Evolutionary conservation across 2,113 vertebrate genomes (phyloP).

Genomic region (Myrmophylax atrothorax): DNA sequence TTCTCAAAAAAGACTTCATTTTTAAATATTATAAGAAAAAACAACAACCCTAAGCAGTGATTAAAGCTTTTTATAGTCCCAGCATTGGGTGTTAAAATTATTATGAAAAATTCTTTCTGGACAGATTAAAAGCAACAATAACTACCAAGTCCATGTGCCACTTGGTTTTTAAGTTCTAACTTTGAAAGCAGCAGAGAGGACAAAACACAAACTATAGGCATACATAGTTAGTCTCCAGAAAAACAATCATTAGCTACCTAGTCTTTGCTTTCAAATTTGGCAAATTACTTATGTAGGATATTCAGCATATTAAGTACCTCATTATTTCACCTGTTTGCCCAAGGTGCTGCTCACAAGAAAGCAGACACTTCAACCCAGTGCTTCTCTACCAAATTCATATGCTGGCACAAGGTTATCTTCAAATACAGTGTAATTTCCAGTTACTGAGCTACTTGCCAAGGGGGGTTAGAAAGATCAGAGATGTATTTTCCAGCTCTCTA

Average conservation of each 20-base stretch:
- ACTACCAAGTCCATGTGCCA: not conserved
- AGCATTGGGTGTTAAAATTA: not conserved
- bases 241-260: not conserved
- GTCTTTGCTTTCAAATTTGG: not conserved
- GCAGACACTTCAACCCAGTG: not conserved
- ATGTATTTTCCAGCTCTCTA: not conserved
- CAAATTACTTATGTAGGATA: not conserved
- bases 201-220: not conserved
- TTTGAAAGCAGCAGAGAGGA: not conserved
- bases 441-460: not conserved
- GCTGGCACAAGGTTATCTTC: not conserved
- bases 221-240: not conserved
- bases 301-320: not conserved
- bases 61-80: not conserved
- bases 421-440: not conserved
- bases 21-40: not conserved
- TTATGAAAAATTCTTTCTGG: not conserved
- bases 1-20: not conserved
- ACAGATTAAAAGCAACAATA: not conserved
- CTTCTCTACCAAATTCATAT: not conserved
- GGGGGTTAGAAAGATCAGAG: not conserved
- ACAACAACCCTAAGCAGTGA: not conserved
- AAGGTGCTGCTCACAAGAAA: not conserved
- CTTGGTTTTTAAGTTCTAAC: accelerated
- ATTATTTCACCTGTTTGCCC: not conserved